phyloP scores from a whole-genome alignment of 1,140 invertebrate genomes.

The Nasonia giraulti region DNA sequence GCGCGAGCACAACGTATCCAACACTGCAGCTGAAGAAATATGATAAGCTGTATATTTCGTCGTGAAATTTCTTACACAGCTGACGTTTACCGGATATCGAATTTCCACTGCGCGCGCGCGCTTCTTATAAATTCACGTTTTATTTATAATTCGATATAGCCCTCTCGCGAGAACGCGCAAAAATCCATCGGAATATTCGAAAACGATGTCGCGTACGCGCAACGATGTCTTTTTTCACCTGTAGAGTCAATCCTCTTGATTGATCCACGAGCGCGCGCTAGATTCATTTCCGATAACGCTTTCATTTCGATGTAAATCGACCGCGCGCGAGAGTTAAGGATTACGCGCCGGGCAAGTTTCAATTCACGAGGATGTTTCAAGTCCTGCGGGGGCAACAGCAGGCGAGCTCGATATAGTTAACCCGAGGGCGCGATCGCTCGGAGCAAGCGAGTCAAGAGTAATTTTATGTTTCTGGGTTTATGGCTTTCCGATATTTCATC shows the following conservation, averaged over 20 bases:
- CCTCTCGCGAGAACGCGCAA: no score
- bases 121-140: no score
- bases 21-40: background rate
- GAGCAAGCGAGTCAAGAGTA: background rate
- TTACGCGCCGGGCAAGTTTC: slow-evolving; percentile 14
- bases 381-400: background rate
- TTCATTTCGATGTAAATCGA: slow-evolving; percentile 45
- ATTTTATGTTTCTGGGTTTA: slow-evolving; percentile 52
- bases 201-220: background rate
- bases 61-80: background rate
- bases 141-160: no score
- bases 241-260: slow-evolving; percentile 2
- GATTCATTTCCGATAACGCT: slow-evolving; percentile 37
- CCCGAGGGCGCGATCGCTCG: no score
- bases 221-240: background rate
- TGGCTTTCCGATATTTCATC: slow-evolving; percentile 53
- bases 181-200: background rate
- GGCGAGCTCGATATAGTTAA: slow-evolving; percentile 4
- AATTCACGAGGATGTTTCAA: slow-evolving; percentile 20
- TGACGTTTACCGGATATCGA: no score
- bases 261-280: background rate
- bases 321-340: slow-evolving; percentile 17
- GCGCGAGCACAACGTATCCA: background rate
- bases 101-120: background rate
- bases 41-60: background rate